Conservation (phyloP, 2,113 vertebrate genomes). For the Catharus minimus region DNA sequence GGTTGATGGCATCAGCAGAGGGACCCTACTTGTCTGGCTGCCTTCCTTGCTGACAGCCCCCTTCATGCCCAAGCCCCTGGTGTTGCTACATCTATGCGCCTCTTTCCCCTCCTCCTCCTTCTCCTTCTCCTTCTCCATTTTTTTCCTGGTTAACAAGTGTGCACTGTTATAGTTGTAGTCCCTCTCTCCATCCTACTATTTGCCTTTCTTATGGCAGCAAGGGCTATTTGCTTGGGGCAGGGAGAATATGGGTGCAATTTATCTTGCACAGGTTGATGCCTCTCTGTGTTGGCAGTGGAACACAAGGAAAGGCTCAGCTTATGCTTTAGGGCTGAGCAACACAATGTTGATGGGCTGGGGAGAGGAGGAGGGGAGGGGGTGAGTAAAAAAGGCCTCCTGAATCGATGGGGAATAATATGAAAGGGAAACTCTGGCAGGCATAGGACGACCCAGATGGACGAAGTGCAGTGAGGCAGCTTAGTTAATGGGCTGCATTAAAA, state of each 20-base stretch:
- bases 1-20: constrained; percentile 57
- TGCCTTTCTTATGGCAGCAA: constrained; percentile 35
- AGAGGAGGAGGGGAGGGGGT: neutral
- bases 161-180: constrained; percentile 12
- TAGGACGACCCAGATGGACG: constrained; percentile 52
- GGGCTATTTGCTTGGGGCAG: neutral
- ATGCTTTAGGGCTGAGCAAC: neutral
- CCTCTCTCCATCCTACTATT: neutral
- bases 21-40: neutral
- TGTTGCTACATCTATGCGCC: neutral
- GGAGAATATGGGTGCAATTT: neutral
- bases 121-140: neutral
- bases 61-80: neutral
- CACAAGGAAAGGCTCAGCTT: neutral
- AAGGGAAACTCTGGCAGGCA: constrained; percentile 46
- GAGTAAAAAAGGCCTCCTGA: constrained; percentile 51
- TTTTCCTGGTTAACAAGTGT: constrained; percentile 53
- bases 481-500: constrained; percentile 62
- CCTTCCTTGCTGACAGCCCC: constrained; percentile 2
- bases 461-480: constrained; percentile 35
- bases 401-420: constrained; percentile 16
- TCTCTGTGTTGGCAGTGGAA: neutral
- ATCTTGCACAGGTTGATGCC: constrained; percentile 5
- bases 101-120: neutral
- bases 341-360: neutral